Base-by-base conservation (phyloP, 2,888 invertebrate species). In the Marasmarcha lunaedactyla region DNA sequence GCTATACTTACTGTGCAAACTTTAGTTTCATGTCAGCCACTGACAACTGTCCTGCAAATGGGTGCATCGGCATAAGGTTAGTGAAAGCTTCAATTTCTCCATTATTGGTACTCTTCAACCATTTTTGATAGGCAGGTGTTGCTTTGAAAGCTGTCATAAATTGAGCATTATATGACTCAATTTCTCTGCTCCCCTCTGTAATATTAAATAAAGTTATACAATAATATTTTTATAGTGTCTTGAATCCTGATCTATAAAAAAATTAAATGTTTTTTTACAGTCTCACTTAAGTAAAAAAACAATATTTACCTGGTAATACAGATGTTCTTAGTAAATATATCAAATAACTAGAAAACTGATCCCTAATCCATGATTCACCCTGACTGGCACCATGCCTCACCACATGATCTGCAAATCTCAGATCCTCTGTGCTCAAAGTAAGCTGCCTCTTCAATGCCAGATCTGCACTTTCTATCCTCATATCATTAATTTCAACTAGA, bases 281-380 rank as follows among this genome's bases (percentile, higher is more conserved):
- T n/a, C n/a, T n/a, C n/a, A n/a, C n/a, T n/a, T 25, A 7, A 25
- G 26, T 25, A 25, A 25, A n/a, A n/a, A n/a, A n/a, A n/a, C n/a
- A n/a, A 10, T 25, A n/a, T n/a, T n/a, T 69, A 90, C 90, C 90
- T 72, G 87, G 89, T 50, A 90, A 70, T 46, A 92, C 76, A 26
- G 93, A 90, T 6, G 95, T 94, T 53, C 94, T 86, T 49, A 95
- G 63, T 43, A 96, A 79, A 57, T 93, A 93, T 51, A 95, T 78
- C 46, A 94, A 81, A 63, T 95, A 95, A 38, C 93, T 90, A 48
- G 91, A 89, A 66, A 98, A 98, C 71, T 98, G 98, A 39, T 95
- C 91, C 48, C 98, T 86, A 47, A 98, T 91, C 98, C 98, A 99
- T 51, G 94, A 92, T 61, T 98, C 98, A 14, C 97, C 96, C 37